Conservation (phyloP, 2,888 invertebrate species). For the Cryptus viduatorius region DNA sequence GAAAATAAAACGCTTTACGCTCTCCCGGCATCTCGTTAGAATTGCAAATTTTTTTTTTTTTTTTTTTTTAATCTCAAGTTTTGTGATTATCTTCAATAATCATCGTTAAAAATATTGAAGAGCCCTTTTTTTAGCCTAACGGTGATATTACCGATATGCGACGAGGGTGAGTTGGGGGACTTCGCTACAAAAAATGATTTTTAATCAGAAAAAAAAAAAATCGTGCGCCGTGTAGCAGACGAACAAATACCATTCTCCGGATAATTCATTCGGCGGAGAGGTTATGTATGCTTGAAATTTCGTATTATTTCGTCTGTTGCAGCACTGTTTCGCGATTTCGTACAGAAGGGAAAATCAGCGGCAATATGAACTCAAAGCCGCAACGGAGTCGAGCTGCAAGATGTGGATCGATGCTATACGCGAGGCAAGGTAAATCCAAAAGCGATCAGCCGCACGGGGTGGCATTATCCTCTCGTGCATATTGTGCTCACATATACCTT, state of each 20-base stretch:
- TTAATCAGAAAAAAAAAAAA: no score
- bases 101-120: no score
- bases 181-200: no score
- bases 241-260: no score
- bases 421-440: slow-evolving; percentile 91
- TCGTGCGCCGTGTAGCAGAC: no score
- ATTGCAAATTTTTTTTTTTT: not conserved
- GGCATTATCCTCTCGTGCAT: slow-evolving; percentile 4
- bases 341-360: slow-evolving; percentile 94
- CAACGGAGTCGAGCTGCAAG: slow-evolving; percentile 94
- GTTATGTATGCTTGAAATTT: not conserved
- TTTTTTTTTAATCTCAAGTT: no score
- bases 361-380: slow-evolving; percentile 94
- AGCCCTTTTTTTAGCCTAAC: no score
- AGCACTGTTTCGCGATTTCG: slow-evolving; percentile 96
- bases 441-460: slow-evolving; percentile 4
- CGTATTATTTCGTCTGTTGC: slow-evolving; percentile 80
- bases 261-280: not conserved
- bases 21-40: not conserved
- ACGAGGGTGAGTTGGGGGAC: no score
- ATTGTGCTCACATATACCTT: slow-evolving; percentile 3
- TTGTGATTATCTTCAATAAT: no score
- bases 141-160: no score
- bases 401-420: slow-evolving; percentile 96
- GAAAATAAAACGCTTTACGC: not conserved